Evolutionary conservation across 2,113 vertebrate genomes (phyloP).

Genomic region (Coptodon bakossiorum): DNA sequence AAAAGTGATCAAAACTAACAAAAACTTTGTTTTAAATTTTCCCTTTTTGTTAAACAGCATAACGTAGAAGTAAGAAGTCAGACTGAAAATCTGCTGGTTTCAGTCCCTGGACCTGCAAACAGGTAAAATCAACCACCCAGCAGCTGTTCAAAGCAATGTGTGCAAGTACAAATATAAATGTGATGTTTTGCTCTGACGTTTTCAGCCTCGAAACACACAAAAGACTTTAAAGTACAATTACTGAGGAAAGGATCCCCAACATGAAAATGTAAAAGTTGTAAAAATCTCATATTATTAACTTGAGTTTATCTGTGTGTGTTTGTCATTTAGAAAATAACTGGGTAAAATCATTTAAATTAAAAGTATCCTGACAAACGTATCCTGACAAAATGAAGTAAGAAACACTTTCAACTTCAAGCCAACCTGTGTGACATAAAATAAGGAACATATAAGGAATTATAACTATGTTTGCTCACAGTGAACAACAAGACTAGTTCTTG

Average conservation of each 20-base stretch:
- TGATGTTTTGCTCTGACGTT: not conserved
- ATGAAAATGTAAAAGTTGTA: not conserved
- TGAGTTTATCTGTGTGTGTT: not conserved
- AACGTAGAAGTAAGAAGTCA: not conserved
- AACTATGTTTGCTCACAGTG: not conserved
- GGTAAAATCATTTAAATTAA: not conserved
- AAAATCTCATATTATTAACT: not conserved
- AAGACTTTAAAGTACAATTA: not conserved
- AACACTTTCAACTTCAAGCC: not conserved
- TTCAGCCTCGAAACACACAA: not conserved
- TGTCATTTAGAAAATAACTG: not conserved
- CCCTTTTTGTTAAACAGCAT: not conserved
- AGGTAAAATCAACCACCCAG: not conserved
- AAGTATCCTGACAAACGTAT: not conserved
- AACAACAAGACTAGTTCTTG: not conserved
- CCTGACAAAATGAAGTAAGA: not conserved
- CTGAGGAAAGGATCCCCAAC: not conserved
- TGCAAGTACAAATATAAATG: not conserved
- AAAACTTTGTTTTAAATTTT: not conserved
- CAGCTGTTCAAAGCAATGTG: not conserved
- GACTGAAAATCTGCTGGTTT: not conserved
- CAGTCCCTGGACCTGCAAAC: not conserved
- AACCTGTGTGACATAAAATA: not conserved
- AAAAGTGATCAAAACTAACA: not conserved
- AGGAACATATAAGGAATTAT: not conserved